A percentile compares a stretch with the other conserved stretches of the same genome.
These are phyloP conservation scores for Molossus molossus DNA, from an alignment of 2,797 vertebrate species.

Conservation along the genomic window DNA sequence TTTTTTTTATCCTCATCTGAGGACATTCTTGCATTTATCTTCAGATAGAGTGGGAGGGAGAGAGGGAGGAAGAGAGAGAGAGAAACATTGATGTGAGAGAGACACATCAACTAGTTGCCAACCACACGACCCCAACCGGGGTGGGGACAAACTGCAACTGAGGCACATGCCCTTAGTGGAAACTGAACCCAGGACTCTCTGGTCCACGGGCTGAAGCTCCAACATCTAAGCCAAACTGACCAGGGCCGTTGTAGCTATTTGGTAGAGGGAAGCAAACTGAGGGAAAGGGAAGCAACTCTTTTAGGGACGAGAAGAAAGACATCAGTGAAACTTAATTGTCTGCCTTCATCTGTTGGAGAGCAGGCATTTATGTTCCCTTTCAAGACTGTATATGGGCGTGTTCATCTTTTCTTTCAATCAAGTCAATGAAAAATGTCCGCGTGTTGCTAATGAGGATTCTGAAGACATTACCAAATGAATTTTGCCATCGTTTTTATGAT, in stretches of 20 bases:
- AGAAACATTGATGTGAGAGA: too few species aligned
- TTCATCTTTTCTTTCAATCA: conserved; percentile 15
- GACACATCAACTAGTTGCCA: too few species aligned
- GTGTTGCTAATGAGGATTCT: conserved; percentile 71
- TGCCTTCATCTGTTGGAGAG: background rate
- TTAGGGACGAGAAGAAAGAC: background rate
- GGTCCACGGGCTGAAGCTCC: too few species aligned
- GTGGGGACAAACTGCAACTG: too few species aligned
- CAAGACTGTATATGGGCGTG: conserved; percentile 38
- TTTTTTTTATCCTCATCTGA: too few species aligned
- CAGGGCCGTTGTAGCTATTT: conserved; percentile 11
- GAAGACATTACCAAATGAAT: conserved; percentile 59
- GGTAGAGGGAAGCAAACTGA: conserved; percentile 52
- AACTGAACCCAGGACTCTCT: too few species aligned
- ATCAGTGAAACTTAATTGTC: conserved; percentile 42
- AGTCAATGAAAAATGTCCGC: conserved; percentile 49
- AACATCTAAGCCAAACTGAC: too few species aligned
- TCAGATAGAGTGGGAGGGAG: too few species aligned
- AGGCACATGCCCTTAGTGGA: too few species aligned
- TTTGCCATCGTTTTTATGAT: conserved; percentile 61
- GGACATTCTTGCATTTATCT: too few species aligned
- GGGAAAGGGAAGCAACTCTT: conserved; percentile 54
- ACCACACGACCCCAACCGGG: too few species aligned
- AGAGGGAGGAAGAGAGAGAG: too few species aligned
- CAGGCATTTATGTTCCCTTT: conserved; percentile 62